These are phyloP conservation scores for Standfussiana lucernea DNA, from an alignment of 2,888 invertebrate species.

Conservation along the genomic window DNA sequence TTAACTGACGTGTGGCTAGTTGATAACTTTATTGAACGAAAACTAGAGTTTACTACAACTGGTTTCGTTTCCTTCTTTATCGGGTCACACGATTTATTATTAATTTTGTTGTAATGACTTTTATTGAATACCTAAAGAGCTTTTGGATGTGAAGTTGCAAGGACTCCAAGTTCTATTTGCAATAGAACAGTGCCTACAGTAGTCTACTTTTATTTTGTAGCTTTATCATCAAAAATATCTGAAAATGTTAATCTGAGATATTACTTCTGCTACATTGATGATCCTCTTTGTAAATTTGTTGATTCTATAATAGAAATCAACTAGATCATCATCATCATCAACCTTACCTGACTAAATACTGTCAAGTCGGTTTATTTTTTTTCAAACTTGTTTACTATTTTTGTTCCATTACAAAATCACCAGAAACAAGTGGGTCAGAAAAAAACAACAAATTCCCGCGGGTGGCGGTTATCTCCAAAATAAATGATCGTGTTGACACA, in stretches of 20 bases:
- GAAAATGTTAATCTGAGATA: not conserved
- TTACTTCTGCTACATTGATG: not conserved
- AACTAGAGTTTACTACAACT: constrained; percentile 58
- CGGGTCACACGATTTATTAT: constrained; percentile 46
- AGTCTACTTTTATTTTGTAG: not conserved
- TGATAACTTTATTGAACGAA: constrained; percentile 64
- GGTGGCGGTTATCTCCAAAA: constrained; percentile 67
- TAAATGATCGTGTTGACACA: constrained; percentile 71
- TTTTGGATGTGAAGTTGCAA: constrained; percentile 30
- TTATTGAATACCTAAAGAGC: constrained; percentile 43
- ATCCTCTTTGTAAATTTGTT: not conserved
- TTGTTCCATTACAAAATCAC: constrained; percentile 58
- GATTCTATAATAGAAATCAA: not conserved
- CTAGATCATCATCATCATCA: not conserved
- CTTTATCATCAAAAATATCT: not conserved
- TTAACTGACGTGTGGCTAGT: constrained; percentile 59
- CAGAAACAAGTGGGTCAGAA: constrained; percentile 61
- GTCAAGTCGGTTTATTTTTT: not conserved
- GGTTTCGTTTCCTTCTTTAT: constrained; percentile 63
- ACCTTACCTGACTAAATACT: not conserved
- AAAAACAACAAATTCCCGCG: constrained; percentile 51
- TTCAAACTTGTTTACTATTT: constrained; percentile 22
- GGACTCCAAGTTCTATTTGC: constrained; percentile 20
- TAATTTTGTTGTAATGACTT: constrained; percentile 52
- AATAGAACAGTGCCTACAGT: not conserved